Evolutionary conservation across 2,888 invertebrate genomes (phyloP).

Genomic region (Pelosia muscerda): DNA sequence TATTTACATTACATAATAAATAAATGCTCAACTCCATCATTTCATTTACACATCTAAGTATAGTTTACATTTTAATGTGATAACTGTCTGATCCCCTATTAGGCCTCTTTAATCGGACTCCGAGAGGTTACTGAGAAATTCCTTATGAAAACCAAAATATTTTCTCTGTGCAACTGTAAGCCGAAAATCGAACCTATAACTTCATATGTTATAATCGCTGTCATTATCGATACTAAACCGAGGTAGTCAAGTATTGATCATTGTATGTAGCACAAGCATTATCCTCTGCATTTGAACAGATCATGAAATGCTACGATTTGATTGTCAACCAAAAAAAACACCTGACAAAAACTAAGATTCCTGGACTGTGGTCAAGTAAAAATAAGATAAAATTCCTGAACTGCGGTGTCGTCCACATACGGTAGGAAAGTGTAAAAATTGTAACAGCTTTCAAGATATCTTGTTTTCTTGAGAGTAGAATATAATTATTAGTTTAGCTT

Average conservation of each 20-base stretch:
- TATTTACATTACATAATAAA: background rate
- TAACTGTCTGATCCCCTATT: too few relatives aligned
- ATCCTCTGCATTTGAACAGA: background rate
- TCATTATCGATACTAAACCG: background rate
- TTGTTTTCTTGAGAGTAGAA: too few relatives aligned
- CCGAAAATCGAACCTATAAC: background rate
- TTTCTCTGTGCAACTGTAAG: background rate
- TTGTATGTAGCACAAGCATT: background rate
- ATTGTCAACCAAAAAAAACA: too few relatives aligned
- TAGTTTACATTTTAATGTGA: too few relatives aligned
- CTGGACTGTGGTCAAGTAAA: background rate
- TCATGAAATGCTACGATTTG: too few relatives aligned
- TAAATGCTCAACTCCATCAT: too few relatives aligned
- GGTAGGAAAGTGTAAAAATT: background rate
- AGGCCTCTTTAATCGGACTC: background rate
- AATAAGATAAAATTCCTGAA: background rate
- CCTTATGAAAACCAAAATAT: too few relatives aligned
- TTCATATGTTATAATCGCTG: background rate
- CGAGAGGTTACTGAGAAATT: background rate
- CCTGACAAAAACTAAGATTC: background rate
- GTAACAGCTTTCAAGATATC: too few relatives aligned
- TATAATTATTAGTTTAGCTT: too few relatives aligned
- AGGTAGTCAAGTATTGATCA: background rate
- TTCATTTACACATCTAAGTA: too few relatives aligned
- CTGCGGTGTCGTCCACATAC: too few relatives aligned